phyloP scores from a whole-genome alignment of 2,888 invertebrate species.

The Dicyrtomina minuta region DNA sequence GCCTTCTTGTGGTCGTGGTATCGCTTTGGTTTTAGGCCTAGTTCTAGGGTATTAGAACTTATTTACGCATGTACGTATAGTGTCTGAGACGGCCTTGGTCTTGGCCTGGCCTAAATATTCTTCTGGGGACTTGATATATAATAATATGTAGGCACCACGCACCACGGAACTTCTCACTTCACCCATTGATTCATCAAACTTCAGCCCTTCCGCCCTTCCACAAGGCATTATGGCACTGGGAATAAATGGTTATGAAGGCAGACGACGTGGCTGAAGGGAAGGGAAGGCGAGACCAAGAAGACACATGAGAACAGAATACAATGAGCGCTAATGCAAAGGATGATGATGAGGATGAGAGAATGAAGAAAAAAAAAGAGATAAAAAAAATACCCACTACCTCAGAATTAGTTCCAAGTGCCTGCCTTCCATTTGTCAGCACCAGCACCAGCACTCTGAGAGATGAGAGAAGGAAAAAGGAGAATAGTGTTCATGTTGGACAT shows the following conservation, averaged over 20 bases:
- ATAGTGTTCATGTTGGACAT: slow-evolving; percentile 11
- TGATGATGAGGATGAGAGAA: slow-evolving; percentile 6
- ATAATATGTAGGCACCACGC: not conserved
- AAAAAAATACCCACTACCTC: slow-evolving; percentile 30
- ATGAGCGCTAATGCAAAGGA: not conserved
- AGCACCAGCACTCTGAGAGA: too few species aligned
- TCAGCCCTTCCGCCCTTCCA: slow-evolving; percentile 22
- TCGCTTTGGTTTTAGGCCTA: too few species aligned
- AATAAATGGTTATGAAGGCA: too few species aligned
- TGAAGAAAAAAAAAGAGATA: not conserved
- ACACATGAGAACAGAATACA: not conserved
- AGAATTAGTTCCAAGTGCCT: slow-evolving; percentile 29
- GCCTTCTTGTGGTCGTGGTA: not conserved
- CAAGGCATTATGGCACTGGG: too few species aligned
- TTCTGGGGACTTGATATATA: slow-evolving; percentile 14
- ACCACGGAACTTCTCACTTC: slow-evolving; percentile 19
- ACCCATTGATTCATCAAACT: slow-evolving; percentile 12
- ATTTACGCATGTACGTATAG: too few species aligned
- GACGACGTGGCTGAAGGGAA: too few species aligned
- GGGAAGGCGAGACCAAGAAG: too few species aligned
- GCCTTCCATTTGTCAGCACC: slow-evolving; percentile 32
- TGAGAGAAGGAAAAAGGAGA: too few species aligned
- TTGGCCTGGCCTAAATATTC: slow-evolving; percentile 16
- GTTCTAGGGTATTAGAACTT: too few species aligned
- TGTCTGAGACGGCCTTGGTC: too few species aligned